Base-by-base conservation (phyloP, 2,797 vertebrate genomes). In the Masticophis lateralis region DNA sequence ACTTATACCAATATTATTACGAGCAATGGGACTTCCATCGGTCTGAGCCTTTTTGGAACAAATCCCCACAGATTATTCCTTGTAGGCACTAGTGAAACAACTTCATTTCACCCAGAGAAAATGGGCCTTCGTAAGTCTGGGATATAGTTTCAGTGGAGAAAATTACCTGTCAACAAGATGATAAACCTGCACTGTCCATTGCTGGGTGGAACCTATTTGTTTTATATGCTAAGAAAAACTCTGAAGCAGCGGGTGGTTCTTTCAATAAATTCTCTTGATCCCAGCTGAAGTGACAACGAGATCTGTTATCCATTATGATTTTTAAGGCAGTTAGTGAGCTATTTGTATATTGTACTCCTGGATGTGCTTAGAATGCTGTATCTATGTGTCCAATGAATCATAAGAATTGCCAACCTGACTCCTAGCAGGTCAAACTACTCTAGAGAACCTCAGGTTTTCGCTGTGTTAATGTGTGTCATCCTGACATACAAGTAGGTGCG, bases 261-360 rank as follows among this genome's bases (percentile, higher is more conserved):
- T 91, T 93, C 90, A 51, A 93, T 93, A 91, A 91, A 91, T 91
- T 93, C 93, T 91, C 93, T 93, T 93, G 93, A 93, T 93, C 93
- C 90, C 87, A 93, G 90, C 93, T 93, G 93, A 89, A 89, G 32
- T 91, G 93, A 93, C 93, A 93, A 91, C n/a, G 18, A 93, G 93
- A 93, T 93, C 90, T 89, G 90, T 93, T 93, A 93, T 89, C 90
- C 90, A 93, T 91, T 93, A 93, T 91, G 86, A 91, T 69, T 93
- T 93, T 91, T 91, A 89, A 91, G 93, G 90, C 87, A 91, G 56
- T 89, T 93, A 69, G 90, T 93, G 91, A 93, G 92, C 90, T 93
- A 86, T 93, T 93, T 93, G 93, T 93, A 51, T 66, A 86, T 51
- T 66, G 59, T 37, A 93, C 57, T 37, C 53, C 93, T 91, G 93